These are phyloP conservation scores for Shinisaurus crocodilurus DNA, from an alignment of 2,113 vertebrate species.

Conservation along the genomic window DNA sequence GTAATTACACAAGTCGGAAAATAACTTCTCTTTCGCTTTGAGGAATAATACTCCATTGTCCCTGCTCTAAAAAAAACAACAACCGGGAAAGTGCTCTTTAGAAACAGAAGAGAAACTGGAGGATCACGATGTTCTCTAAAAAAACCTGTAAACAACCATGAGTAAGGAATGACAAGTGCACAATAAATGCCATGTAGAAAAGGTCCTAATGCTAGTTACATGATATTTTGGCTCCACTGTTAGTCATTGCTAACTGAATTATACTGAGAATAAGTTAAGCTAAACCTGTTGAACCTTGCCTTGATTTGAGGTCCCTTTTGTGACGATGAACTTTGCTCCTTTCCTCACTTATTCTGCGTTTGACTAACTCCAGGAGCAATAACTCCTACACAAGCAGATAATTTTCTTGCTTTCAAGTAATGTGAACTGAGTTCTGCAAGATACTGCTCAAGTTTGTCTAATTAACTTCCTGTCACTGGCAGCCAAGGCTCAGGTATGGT, in stretches of 20 bases:
- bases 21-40: too few relatives aligned
- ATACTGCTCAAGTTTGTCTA: conserved; percentile 61
- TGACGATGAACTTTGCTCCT: neutral
- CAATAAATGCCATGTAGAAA: too few relatives aligned
- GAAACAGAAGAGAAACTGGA: too few relatives aligned
- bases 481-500: conserved; percentile 62
- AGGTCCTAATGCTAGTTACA: conserved; percentile 8
- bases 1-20: too few relatives aligned
- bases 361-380: neutral
- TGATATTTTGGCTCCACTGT: conserved; percentile 24
- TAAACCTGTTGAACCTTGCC: conserved; percentile 26
- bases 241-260: conserved; percentile 14
- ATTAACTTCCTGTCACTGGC: conserved; percentile 68
- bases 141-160: too few relatives aligned
- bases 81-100: too few relatives aligned
- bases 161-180: too few relatives aligned
- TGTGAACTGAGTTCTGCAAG: conserved; percentile 52
- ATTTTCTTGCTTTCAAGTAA: conserved; percentile 43
- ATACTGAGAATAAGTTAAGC: conserved; percentile 29
- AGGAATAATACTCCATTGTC: too few relatives aligned
- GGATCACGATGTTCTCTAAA: too few relatives aligned
- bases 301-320: neutral
- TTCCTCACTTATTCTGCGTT: conserved; percentile 44
- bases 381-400: conserved; percentile 24
- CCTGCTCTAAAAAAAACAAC: too few relatives aligned